These are phyloP conservation scores for Trematocara unimaculatum DNA, from an alignment of 2,113 vertebrate genomes.

Conservation along the genomic window DNA sequence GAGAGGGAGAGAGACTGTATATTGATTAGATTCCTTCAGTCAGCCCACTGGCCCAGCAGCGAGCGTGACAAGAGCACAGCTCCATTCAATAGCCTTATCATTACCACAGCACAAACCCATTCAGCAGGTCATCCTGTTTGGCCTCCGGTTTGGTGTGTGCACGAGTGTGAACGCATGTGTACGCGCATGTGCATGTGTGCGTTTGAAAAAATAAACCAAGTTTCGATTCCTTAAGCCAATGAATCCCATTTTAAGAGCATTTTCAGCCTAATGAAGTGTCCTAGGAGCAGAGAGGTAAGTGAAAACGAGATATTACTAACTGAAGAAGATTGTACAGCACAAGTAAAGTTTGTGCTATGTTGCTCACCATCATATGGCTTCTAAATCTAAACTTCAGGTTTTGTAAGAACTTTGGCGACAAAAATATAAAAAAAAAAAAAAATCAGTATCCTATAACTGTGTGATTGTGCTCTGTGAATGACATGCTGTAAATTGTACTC, in stretches of 20 bases:
- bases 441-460: background rate
- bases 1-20: background rate
- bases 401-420: background rate
- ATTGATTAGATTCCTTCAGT: slow-evolving; percentile 65
- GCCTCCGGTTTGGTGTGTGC: slow-evolving; percentile 2
- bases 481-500: background rate
- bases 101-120: slow-evolving; percentile 58
- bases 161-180: background rate
- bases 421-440: too few relatives aligned
- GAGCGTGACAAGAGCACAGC: slow-evolving; percentile 52
- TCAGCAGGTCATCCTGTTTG: slow-evolving; percentile 57
- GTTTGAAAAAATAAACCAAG: background rate
- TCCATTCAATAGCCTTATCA: slow-evolving; percentile 68
- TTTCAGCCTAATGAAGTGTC: slow-evolving; percentile 60
- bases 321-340: background rate
- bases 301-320: slow-evolving; percentile 5
- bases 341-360: background rate
- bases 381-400: background rate
- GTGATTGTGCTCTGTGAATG: background rate
- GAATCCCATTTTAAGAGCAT: slow-evolving; percentile 64
- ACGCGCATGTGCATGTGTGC: background rate
- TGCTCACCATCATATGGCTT: background rate
- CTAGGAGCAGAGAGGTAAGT: slow-evolving; percentile 1
- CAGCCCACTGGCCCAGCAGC: slow-evolving; percentile 36
- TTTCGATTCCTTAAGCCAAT: slow-evolving; percentile 63